Conservation (phyloP, 2,113 vertebrate species). For the Carlito syrichta region DNA sequence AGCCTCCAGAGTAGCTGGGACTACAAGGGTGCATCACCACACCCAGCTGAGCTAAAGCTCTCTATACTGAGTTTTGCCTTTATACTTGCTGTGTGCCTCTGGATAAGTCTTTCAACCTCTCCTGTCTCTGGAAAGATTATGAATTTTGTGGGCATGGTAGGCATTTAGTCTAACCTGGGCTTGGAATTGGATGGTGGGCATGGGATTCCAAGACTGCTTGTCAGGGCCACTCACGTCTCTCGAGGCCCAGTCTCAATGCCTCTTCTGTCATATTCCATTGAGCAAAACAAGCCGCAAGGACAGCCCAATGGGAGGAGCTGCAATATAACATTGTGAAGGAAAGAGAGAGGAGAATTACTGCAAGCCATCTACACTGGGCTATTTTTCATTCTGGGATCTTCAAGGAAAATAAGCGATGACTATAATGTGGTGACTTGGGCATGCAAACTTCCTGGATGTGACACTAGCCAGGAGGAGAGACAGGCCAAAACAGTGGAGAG, state of each 20-base stretch:
- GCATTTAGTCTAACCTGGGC: background rate
- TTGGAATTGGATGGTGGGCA: background rate
- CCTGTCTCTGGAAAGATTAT: background rate
- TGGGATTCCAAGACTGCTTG: background rate
- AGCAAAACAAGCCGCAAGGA: background rate
- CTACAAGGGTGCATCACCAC: background rate
- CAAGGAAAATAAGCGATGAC: background rate
- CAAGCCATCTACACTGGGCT: background rate
- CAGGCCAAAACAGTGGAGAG: background rate
- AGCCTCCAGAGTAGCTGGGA: background rate
- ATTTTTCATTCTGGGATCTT: background rate
- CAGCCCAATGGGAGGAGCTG: background rate
- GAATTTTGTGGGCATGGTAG: background rate
- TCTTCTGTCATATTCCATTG: background rate
- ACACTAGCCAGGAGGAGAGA: background rate
- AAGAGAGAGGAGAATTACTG: background rate
- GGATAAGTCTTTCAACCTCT: background rate
- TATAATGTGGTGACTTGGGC: background rate
- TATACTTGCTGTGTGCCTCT: background rate
- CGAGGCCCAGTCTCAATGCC: accelerated
- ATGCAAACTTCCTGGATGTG: background rate
- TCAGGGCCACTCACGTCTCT: background rate
- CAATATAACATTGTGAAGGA: background rate
- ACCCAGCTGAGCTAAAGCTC: background rate
- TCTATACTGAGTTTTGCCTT: background rate